Conservation (phyloP, 2,888 invertebrate genomes). For the Tholera decimalis region DNA sequence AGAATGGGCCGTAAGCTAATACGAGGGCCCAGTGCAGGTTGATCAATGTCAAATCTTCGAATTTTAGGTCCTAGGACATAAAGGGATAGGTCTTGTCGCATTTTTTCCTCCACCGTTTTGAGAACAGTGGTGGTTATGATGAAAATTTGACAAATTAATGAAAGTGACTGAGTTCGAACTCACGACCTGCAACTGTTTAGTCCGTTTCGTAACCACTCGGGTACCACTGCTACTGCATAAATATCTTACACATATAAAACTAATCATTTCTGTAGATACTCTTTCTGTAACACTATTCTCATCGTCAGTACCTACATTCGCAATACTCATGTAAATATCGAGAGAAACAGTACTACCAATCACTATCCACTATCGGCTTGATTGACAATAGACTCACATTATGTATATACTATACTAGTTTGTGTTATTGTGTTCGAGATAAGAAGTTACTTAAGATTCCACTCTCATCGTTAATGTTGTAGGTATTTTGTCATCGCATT, state of each 20-base stretch:
- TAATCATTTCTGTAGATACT: neutral
- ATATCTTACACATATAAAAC: neutral
- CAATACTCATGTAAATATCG: constrained; percentile 33
- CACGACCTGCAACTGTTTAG: too few relatives aligned
- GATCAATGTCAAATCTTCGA: too few relatives aligned
- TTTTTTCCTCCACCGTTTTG: too few relatives aligned
- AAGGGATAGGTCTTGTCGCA: too few relatives aligned
- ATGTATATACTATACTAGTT: constrained; percentile 28
- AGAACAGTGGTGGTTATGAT: too few relatives aligned
- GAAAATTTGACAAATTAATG: too few relatives aligned
- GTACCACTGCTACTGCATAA: too few relatives aligned
- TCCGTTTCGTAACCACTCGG: too few relatives aligned
- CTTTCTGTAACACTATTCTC: constrained; percentile 14
- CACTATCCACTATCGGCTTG: constrained; percentile 37
- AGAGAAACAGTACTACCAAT: constrained; percentile 11
- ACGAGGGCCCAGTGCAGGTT: too few relatives aligned
- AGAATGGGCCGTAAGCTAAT: too few relatives aligned
- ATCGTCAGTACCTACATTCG: constrained; percentile 30
- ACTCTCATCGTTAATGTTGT: constrained; percentile 13
- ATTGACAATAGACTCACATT: constrained; percentile 57
- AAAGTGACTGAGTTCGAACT: too few relatives aligned
- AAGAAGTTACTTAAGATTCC: constrained; percentile 34
- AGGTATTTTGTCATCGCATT: constrained; percentile 14
- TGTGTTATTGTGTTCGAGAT: constrained; percentile 49
- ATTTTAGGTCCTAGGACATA: too few relatives aligned